These are phyloP conservation scores for Drosophila diplacantha DNA, from an alignment of 2,888 invertebrate species.

Conservation along the genomic window DNA sequence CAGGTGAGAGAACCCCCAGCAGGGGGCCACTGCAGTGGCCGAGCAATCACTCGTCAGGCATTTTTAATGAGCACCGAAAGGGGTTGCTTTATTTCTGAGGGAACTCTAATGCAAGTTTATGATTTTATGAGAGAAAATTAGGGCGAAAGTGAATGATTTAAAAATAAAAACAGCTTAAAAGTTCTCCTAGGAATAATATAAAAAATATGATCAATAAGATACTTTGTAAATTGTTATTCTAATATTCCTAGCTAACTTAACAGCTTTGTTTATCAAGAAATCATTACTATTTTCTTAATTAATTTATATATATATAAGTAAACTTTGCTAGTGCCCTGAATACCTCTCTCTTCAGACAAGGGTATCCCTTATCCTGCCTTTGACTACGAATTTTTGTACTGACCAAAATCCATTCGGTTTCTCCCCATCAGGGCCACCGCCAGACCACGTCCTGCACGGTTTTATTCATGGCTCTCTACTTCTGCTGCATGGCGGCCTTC, in stretches of 20 bases:
- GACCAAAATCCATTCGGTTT: conserved; percentile 33
- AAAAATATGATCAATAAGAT: fast-evolving
- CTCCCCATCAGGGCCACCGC: conserved; percentile 75
- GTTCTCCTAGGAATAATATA: fast-evolving
- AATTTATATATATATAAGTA: background rate
- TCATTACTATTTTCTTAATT: background rate
- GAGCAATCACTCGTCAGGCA: conserved; percentile 8
- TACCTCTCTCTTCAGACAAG: background rate
- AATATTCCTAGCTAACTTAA: no score
- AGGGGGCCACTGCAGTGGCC: conserved; percentile 4
- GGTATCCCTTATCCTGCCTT: background rate
- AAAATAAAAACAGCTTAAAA: background rate
- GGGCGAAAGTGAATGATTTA: fast-evolving
- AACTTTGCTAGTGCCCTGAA: background rate
- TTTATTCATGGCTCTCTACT: conserved; percentile 96
- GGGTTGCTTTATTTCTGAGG: background rate
- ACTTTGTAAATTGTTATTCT: background rate
- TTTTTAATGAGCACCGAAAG: conserved; percentile 1
- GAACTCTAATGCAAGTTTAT: background rate
- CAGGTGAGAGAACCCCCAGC: conserved; percentile 82
- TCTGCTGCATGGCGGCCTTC: conserved; percentile 97
- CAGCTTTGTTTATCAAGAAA: background rate
- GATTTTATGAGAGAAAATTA: background rate
- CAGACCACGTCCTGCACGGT: conserved; percentile 87
- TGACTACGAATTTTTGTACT: conserved; percentile 31